These are phyloP conservation scores for Macrophya annulata DNA, from an alignment of 2,888 invertebrate species.

Conservation along the genomic window DNA sequence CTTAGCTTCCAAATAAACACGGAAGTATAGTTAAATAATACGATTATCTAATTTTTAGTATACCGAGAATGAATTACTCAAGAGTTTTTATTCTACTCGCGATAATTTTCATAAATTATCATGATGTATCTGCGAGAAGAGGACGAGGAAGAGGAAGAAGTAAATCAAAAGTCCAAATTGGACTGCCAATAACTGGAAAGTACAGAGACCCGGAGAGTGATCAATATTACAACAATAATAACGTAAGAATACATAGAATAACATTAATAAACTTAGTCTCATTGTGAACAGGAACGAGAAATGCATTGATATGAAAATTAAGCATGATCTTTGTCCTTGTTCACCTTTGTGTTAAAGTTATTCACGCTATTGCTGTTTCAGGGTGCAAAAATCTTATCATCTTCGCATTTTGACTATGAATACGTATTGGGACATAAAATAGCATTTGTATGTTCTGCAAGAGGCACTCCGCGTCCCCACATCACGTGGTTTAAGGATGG, in stretches of 20 bases:
- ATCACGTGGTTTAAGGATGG: constrained; percentile 99
- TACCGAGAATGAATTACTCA: constrained; percentile 43
- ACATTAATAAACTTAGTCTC: not conserved
- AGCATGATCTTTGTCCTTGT: not conserved
- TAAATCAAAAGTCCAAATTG: constrained; percentile 92
- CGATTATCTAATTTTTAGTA: constrained; percentile 26
- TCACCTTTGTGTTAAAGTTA: not conserved
- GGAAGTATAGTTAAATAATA: constrained; percentile 58
- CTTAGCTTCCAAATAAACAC: not conserved
- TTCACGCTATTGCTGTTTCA: constrained; percentile 74
- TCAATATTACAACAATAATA: constrained; percentile 94
- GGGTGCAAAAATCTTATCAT: constrained; percentile 94
- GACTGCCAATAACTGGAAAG: constrained; percentile 93
- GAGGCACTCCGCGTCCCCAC: constrained; percentile 93
- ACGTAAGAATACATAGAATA: constrained; percentile 82
- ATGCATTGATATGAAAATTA: not conserved
- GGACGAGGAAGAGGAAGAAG: constrained; percentile 88
- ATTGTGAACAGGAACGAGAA: not conserved
- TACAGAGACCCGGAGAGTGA: constrained; percentile 95
- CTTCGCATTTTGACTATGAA: constrained; percentile 96
- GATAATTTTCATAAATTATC: constrained; percentile 76
- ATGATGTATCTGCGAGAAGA: constrained; percentile 82
- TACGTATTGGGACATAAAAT: constrained; percentile 97
- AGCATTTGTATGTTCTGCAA: constrained; percentile 94
- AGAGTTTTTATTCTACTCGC: constrained; percentile 75